Evolutionary conservation across 2,113 vertebrate species (phyloP), one percentile per base, ranked within the genome.

Genomic region (Callopanchax toddi): DNA sequence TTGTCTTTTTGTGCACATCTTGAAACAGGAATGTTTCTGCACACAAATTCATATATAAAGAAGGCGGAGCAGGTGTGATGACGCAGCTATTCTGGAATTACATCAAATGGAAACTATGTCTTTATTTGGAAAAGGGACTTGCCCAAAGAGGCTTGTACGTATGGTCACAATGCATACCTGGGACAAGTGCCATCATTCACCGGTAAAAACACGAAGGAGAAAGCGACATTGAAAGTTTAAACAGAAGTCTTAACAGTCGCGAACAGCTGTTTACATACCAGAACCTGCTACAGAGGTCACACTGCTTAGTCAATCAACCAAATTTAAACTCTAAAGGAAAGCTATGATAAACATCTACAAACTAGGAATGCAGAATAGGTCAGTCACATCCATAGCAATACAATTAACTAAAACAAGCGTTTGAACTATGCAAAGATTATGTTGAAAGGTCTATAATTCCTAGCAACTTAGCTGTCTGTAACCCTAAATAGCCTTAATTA

Each of bases 81-180:
- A 86, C 71, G 21, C 78, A 61, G 89, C 85, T 87, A 80, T 89
- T 89, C 78, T 85, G 55, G 71, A 71, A 84, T 79, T 70, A 75
- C 66, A 39, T 65, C 67, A 69, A 88, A 85, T 89, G 86, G 87
- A 91, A 91, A 92, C 46, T 82, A 87, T 90, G 76, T 61, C 71
- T 64, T 72, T 73, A 5, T 64, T 49, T 74, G 80, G 89, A 86
- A 89, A 89, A 87, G 59, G 61, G 76, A 78, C 70, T 84, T 80
- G 80, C 62, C 76, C 60, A 66, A 78, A 81, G 67, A 87, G 42
- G 55, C 56, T 63, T 61, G 58, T 66, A 74, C 77, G 48, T 54
- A 56, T 83, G 72, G 78, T 54, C 59, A 71, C 29, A 54, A 79
- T 56, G 69, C 82, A 87, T 84, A 83, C 67, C 75, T 83, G 66